phyloP scores from a whole-genome alignment of 2,797 vertebrate genomes.

The Tiaroga cobitis region DNA sequence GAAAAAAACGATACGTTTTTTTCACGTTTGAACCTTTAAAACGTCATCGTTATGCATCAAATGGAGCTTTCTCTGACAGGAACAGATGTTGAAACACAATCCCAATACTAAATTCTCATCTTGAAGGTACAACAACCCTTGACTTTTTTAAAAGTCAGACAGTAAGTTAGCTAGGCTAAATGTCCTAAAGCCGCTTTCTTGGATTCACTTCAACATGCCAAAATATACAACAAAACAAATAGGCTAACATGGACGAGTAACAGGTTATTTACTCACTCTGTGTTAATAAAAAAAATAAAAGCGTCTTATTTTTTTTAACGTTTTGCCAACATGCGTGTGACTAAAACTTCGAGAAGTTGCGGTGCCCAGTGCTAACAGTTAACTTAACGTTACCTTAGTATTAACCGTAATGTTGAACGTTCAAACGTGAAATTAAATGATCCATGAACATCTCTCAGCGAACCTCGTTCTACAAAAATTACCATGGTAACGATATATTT shows the following conservation, averaged over 20 bases:
- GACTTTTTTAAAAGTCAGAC: background rate
- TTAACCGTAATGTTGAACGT: background rate
- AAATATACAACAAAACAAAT: background rate
- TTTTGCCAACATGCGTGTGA: background rate
- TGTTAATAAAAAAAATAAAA: background rate
- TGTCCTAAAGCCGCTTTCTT: background rate
- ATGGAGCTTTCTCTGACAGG: background rate
- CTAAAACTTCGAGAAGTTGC: background rate
- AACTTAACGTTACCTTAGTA: background rate
- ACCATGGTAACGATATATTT: background rate
- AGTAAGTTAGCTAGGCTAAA: background rate
- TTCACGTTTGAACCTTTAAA: background rate
- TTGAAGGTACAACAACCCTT: background rate
- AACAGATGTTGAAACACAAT: background rate
- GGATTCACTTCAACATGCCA: background rate
- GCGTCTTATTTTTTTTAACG: background rate
- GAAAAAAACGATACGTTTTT: background rate
- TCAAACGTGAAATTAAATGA: background rate
- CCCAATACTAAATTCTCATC: background rate
- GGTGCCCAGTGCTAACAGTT: no score
- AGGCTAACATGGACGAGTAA: background rate
- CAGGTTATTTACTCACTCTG: background rate
- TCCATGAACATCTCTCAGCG: background rate
- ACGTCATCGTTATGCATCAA: background rate
- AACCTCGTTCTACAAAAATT: background rate